Evolutionary conservation across 2,888 invertebrate species (phyloP).

Genomic region (Clusia tigrina): DNA sequence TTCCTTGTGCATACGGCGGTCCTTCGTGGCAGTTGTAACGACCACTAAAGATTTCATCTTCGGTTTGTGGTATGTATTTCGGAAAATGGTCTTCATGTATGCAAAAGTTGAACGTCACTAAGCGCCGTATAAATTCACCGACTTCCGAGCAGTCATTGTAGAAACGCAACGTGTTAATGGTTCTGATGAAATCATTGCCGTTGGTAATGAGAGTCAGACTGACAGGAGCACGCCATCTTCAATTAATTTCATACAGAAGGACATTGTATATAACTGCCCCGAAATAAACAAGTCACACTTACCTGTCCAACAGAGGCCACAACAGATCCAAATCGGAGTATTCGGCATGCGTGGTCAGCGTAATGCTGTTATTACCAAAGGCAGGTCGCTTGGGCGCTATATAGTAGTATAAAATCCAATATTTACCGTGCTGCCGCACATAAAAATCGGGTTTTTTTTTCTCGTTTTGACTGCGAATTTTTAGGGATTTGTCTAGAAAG

Average conservation of each 20-base stretch:
- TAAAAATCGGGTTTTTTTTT: background rate
- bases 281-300: too few relatives aligned
- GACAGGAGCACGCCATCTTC: slow-evolving; percentile 70
- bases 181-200: slow-evolving; percentile 67
- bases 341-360: slow-evolving; percentile 39
- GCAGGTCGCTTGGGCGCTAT: background rate
- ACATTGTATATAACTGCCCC: too few relatives aligned
- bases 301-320: background rate
- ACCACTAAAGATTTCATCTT: slow-evolving; percentile 12
- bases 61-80: slow-evolving; percentile 42
- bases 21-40: slow-evolving; percentile 32
- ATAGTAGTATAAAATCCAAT: background rate
- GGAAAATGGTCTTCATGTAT: slow-evolving; percentile 69
- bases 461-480: too few relatives aligned
- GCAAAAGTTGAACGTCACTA: slow-evolving; percentile 70
- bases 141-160: slow-evolving; percentile 65
- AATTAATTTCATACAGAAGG: too few relatives aligned
- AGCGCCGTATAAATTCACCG: slow-evolving; percentile 65
- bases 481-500: too few relatives aligned
- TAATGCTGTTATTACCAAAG: slow-evolving; percentile 14
- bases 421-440: slow-evolving; percentile 26
- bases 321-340: slow-evolving; percentile 37
- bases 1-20: slow-evolving; percentile 9
- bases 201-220: slow-evolving; percentile 71
- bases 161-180: slow-evolving; percentile 67